Base-by-base conservation (phyloP, 2,888 invertebrate species). In the Synergus laeviventris region DNA sequence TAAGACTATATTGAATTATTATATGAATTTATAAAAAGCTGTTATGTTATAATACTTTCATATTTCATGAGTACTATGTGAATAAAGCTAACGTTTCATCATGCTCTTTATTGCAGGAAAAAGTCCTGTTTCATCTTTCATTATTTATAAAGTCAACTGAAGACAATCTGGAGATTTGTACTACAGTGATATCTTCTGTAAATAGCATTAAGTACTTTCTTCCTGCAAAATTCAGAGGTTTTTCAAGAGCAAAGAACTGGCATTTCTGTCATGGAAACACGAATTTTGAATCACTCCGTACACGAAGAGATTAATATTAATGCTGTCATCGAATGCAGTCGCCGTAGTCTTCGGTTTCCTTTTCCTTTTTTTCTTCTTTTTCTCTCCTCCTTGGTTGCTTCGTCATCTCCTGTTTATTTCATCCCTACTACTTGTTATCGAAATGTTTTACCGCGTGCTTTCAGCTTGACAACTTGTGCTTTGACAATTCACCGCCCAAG, bases 381-480 rank as follows among this genome's bases (percentile, higher is more conserved):
- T 49, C 45, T 64, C 54, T 42, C 31, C 54, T 56, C 75, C 74
- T 56, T 18, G 59, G 36, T 45, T 38, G 12, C n/a, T 62, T 62
- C 62, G 62, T 38, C 38, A 61, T 61, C 61, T 60, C 16, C 31
- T 21, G 11, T 56, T 31, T 60, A 36, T 60, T 16, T 61, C 61
- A 11, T 36, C n/a, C 1, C 11, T 62, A 38, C 62, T 1, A 62
- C 38, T 62, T 74, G 76, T 81, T 81, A 81, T 81, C 81, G 73
- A 79, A 81, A 74, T 81, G 73, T 79, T 76, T 76, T 74, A 77
- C 79, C 59, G 62, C 59, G 24, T 75, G 78, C 74, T 64, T 49
- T 39, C 45, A 21, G 45, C 18, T 61, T 61, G 31, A 24, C 45
- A 21, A 24, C 38, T 18, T 38, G 4, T 38, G 62, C 38, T 62